Evolutionary conservation across 2,797 vertebrate species (phyloP).

Genomic region (Ptychobarbus kaznakovi): DNA sequence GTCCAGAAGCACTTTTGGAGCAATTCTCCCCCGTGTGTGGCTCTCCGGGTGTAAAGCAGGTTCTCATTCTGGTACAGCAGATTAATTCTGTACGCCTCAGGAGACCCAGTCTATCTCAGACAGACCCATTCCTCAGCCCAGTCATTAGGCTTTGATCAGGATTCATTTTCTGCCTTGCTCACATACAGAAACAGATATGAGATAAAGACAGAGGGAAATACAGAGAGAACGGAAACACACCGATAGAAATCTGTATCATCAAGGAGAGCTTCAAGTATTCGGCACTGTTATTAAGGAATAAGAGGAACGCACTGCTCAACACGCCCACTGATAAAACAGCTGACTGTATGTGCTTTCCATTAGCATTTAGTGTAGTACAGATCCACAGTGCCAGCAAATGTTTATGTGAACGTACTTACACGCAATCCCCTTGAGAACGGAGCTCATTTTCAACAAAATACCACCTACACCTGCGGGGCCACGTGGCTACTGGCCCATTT

Average conservation of each 20-base stretch:
- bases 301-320: slow-evolving; percentile 21
- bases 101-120: slow-evolving; percentile 45
- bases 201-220: slow-evolving; percentile 21
- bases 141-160: slow-evolving; percentile 58
- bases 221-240: slow-evolving; percentile 22
- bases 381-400: slow-evolving; percentile 13
- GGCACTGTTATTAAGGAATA: slow-evolving; percentile 15
- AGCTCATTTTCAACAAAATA: slow-evolving; percentile 37
- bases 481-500: slow-evolving; percentile 39
- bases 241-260: slow-evolving; percentile 39
- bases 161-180: slow-evolving; percentile 49
- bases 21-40: not conserved
- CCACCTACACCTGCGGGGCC: slow-evolving; percentile 31
- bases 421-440: slow-evolving; percentile 6
- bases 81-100: slow-evolving; percentile 46
- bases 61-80: slow-evolving; percentile 22
- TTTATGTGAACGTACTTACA: slow-evolving; percentile 16
- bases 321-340: slow-evolving; percentile 17
- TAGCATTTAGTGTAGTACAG: slow-evolving; percentile 16
- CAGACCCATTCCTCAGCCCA: slow-evolving; percentile 44
- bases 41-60: slow-evolving; percentile 15
- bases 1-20: slow-evolving; percentile 9
- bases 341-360: not conserved
- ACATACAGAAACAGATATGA: not conserved
- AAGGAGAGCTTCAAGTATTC: slow-evolving; percentile 42